phyloP scores from a whole-genome alignment of 2,113 vertebrate species.

The Corapipo altera region DNA sequence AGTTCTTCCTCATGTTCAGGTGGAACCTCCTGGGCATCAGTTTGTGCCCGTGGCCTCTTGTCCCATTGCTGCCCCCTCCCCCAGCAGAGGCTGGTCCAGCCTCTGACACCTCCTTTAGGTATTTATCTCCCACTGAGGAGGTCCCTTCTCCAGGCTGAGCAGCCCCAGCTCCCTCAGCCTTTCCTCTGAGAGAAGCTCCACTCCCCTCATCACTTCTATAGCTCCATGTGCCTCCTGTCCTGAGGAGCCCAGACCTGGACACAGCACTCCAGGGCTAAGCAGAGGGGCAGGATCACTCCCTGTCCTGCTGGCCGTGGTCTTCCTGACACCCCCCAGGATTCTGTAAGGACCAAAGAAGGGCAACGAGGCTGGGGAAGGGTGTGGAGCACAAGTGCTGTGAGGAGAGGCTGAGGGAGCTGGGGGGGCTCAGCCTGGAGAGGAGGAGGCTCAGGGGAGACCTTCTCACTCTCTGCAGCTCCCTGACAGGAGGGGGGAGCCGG shows the following conservation, averaged over 20 bases:
- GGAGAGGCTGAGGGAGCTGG: no score
- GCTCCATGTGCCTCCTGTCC: no score
- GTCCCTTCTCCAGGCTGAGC: no score
- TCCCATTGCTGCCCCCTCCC: not conserved
- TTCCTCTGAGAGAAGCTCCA: not conserved
- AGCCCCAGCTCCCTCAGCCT: not conserved
- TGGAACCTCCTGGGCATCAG: not conserved
- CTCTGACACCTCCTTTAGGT: not conserved
- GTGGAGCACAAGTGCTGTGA: no score
- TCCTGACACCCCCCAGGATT: no score
- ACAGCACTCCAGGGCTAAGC: not conserved
- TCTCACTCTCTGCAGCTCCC: no score
- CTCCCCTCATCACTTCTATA: no score
- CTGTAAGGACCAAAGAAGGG: no score
- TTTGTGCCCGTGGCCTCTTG: not conserved
- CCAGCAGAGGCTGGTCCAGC: not conserved
- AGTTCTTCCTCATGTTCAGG: fast-evolving
- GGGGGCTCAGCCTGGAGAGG: no score
- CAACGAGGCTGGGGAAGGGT: no score
- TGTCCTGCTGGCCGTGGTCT: fast-evolving
- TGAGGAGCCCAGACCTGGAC: not conserved
- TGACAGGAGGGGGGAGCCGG: no score
- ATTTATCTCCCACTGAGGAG: not conserved
- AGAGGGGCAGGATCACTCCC: not conserved
- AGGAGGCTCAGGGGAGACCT: no score